Evolutionary conservation across 2,113 vertebrate species (phyloP).

Genomic region (Aviceda subcristata): DNA sequence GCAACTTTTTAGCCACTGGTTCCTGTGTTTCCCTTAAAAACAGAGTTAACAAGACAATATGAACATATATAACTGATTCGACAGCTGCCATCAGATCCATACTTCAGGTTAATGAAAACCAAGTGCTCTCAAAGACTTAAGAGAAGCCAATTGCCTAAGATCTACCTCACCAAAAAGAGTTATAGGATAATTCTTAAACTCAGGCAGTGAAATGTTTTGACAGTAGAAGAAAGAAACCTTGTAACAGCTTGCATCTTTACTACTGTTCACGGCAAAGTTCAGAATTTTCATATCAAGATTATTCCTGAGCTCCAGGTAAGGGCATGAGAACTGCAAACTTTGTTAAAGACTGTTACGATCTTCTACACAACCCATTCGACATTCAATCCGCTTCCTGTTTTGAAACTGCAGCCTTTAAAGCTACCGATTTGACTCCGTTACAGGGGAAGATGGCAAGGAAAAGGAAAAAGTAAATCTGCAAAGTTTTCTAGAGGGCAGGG

Average conservation of each 20-base stretch:
- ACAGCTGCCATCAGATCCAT: slow-evolving; percentile 6
- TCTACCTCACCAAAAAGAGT: slow-evolving; percentile 18
- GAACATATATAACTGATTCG: not conserved
- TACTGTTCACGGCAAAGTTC: not conserved
- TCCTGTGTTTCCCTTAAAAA: not conserved
- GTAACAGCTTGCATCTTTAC: not conserved
- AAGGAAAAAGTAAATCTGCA: not conserved
- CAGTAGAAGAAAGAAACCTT: slow-evolving; percentile 16
- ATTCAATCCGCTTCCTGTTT: not conserved
- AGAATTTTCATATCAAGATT: not conserved
- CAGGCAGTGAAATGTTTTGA: slow-evolving; percentile 51
- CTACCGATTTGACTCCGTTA: not conserved
- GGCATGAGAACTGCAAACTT: not conserved
- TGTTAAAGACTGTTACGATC: not conserved
- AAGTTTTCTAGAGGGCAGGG: not conserved
- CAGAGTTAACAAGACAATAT: not conserved
- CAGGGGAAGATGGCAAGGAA: not conserved
- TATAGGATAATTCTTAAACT: slow-evolving; percentile 7
- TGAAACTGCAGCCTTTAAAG: not conserved
- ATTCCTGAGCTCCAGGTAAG: not conserved
- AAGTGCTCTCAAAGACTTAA: slow-evolving; percentile 43
- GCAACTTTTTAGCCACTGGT: not conserved
- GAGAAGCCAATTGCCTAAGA: not conserved
- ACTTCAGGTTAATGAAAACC: slow-evolving; percentile 45
- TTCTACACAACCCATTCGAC: not conserved